A percentile compares a stretch with the other conserved stretches of the same genome.
phyloP scores from a whole-genome alignment of 2,113 vertebrate species.

The Oncorhynchus gorbuscha region DNA sequence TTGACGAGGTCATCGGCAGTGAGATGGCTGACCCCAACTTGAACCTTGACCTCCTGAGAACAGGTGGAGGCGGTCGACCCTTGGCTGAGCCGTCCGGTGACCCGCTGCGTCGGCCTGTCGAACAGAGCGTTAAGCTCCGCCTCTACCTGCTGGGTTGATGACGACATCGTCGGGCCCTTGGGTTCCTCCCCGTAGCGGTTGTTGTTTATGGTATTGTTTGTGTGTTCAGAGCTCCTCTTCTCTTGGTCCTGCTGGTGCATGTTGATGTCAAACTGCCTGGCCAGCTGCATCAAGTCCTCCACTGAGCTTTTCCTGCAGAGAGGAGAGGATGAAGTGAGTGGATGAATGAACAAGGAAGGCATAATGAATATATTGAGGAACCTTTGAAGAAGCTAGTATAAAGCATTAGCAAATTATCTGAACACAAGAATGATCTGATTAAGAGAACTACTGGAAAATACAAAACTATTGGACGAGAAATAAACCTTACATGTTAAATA shows the following conservation, averaged over 20 bases:
- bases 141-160: slow-evolving; percentile 70
- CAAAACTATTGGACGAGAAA: too few species aligned
- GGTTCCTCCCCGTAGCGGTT: slow-evolving; percentile 13
- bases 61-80: slow-evolving; percentile 51
- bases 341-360: background rate
- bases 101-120: slow-evolving; percentile 85
- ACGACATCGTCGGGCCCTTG: slow-evolving; percentile 3
- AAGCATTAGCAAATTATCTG: too few species aligned
- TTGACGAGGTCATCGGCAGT: background rate
- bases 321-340: background rate
- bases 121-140: slow-evolving; percentile 85
- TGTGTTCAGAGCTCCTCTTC: slow-evolving; percentile 51
- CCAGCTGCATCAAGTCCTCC: slow-evolving; percentile 88
- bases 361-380: too few species aligned
- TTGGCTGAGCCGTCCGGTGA: slow-evolving; percentile 80
- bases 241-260: slow-evolving; percentile 81
- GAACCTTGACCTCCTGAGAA: slow-evolving; percentile 47
- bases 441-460: too few species aligned
- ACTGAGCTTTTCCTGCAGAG: slow-evolving; percentile 73
- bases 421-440: too few species aligned
- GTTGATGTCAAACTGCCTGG: slow-evolving; percentile 88
- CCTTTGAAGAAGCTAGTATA: too few species aligned
- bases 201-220: slow-evolving; percentile 13
- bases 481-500: too few species aligned
- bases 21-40: background rate